phyloP scores from a whole-genome alignment of 2,113 vertebrate species.

The Carollia perspicillata region DNA sequence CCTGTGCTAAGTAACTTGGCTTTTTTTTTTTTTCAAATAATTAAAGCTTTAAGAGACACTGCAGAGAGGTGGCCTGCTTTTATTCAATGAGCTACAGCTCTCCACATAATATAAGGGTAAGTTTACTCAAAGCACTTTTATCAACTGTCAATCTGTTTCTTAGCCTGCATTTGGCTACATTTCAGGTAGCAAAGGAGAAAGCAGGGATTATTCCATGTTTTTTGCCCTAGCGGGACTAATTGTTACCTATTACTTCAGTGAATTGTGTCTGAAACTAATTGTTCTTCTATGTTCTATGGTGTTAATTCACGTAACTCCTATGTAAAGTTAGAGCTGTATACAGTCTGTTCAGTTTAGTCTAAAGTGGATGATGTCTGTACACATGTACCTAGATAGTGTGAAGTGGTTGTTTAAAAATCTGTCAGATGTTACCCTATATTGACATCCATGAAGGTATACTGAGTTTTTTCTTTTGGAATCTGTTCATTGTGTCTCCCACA shows the following conservation, averaged over 20 bases:
- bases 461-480: neutral
- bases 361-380: neutral
- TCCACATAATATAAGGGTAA: constrained; percentile 36
- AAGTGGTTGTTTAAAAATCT: neutral
- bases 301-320: neutral
- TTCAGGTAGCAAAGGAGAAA: constrained; percentile 30
- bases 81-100: constrained; percentile 7
- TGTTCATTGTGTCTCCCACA: neutral
- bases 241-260: constrained; percentile 19
- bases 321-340: neutral
- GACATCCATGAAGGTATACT: neutral
- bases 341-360: neutral
- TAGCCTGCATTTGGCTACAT: constrained; percentile 31
- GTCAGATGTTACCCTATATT: neutral
- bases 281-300: neutral
- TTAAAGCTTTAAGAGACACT: neutral
- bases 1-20: neutral
- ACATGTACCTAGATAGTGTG: neutral
- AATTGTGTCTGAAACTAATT: constrained; percentile 16
- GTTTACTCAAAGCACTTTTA: constrained; percentile 50
- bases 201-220: neutral
- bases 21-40: neutral
- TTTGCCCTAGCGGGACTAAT: constrained; percentile 48
- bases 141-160: constrained; percentile 44
- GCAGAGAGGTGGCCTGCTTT: constrained; percentile 9